Base-by-base conservation (phyloP, 2,797 vertebrate species). In the Petrocephalus sullivani region DNA sequence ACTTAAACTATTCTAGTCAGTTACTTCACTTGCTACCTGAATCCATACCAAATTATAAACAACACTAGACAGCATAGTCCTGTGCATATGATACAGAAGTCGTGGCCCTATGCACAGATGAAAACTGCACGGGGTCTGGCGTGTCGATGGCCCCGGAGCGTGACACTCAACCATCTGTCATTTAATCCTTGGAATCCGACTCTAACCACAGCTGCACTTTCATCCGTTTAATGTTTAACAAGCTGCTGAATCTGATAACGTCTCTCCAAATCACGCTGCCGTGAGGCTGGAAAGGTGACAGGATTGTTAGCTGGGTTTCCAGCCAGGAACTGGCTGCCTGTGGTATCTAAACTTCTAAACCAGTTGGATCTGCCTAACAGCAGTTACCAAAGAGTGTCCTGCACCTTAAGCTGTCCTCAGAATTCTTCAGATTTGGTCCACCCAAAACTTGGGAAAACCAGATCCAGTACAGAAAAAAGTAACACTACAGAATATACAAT, bases 171-270 rank as follows among this genome's bases (percentile, higher is more conserved):
- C 21, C 28, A 37, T 23, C 33, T 41, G 28, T 51, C 28, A 60
- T 46, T 82, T 64, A 89, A 91, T 81, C 82, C 89, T 21, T 49
- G 53, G 83, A 7, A 85, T 87, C 64, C 88, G 90, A 87, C 88
- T 89, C 89, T 85, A 85, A 88, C 53, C 10, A 88, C 87, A 51
- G 87, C 33, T 37, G 71, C 87, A 92, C 92, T 93, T 91, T 93
- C 90, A 89, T 92, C 89, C 89, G 84, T 90, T 94, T 91, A 94
- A 93, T 92, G 92, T 93, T 94, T 94, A 90, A 94, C 91, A 88
- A 89, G 92, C 84, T 81, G 57, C 67, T n/a, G 91, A 92, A 90
- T 92, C 91, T 89, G 89, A 89, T 93, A 71, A 94, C 92, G 60
- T 82, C 33, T 28, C 33, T 87, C n/a, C 0, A 87, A 87, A 53